A percentile compares a stretch with the other conserved stretches of the same genome.
Evolutionary conservation across 2,888 invertebrate genomes (phyloP).

Genomic region (Sinopyrophorus schimmeli): DNA sequence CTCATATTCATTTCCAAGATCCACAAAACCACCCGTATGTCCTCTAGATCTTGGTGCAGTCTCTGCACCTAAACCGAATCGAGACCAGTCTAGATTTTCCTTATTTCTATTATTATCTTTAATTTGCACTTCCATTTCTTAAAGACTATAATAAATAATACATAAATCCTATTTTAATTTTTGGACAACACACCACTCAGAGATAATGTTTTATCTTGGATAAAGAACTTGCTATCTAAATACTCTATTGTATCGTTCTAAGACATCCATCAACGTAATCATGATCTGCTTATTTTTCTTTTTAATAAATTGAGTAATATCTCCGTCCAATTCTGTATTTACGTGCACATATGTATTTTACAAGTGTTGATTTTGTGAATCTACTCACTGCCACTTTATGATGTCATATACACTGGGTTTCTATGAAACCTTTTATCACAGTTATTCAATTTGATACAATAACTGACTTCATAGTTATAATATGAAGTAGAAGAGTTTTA

Average conservation of each 20-base stretch:
- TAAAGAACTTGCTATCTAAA: slow-evolving; percentile 1
- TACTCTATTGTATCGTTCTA: neutral
- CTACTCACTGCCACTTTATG: no score
- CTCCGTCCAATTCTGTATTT: no score
- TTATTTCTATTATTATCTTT: slow-evolving; percentile 14
- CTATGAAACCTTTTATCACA: no score
- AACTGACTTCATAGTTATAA: no score
- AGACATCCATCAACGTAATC: no score
- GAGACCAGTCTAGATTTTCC: slow-evolving; percentile 58
- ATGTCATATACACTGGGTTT: no score
- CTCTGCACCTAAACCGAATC: slow-evolving; percentile 59
- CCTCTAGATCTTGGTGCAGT: slow-evolving; percentile 58
- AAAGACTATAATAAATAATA: neutral
- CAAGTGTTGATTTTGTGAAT: no score
- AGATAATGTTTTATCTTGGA: slow-evolving; percentile 6
- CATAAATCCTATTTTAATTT: neutral
- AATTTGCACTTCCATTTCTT: slow-evolving; percentile 10
- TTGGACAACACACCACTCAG: neutral
- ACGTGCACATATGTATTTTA: no score
- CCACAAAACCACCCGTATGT: slow-evolving; percentile 75
- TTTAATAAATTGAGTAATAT: no score
- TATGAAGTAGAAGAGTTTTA: no score
- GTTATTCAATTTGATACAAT: no score
- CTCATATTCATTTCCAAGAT: slow-evolving; percentile 73
- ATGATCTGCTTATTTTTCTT: no score